These are phyloP conservation scores for Hydropsyche betteni DNA, from an alignment of 2,888 invertebrate species.

Conservation along the genomic window DNA sequence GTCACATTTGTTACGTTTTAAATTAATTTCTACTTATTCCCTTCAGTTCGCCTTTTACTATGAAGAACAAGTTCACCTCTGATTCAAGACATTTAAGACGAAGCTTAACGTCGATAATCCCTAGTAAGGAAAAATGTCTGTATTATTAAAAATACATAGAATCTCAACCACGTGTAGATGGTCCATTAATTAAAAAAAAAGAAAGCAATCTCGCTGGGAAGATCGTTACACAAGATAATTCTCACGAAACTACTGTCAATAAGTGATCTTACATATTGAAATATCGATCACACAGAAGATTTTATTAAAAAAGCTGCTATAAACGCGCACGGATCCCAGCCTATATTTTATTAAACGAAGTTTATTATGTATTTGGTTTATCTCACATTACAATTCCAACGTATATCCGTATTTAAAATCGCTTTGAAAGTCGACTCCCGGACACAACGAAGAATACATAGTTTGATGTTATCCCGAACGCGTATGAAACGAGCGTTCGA, in stretches of 20 bases:
- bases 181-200: constrained; percentile 28
- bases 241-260: constrained; percentile 14
- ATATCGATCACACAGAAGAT: constrained; percentile 4
- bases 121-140: background rate
- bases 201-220: constrained; percentile 22
- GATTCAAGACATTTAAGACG: background rate
- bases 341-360: background rate
- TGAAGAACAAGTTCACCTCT: constrained; percentile 22
- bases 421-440: constrained; percentile 3
- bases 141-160: constrained; percentile 18
- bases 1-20: constrained; percentile 50
- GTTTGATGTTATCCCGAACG: constrained; percentile 27
- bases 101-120: constrained; percentile 30
- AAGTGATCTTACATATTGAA: constrained; percentile 7
- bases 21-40: constrained; percentile 49
- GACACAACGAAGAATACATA: constrained; percentile 25
- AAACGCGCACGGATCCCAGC: too few species aligned
- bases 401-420: constrained; percentile 26
- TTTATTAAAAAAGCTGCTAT: background rate
- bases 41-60: constrained; percentile 43
- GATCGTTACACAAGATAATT: constrained; percentile 13
- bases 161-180: constrained; percentile 7
- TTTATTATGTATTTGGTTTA: constrained; percentile 31
- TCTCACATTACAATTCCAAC: constrained; percentile 21
- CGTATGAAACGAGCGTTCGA: constrained; percentile 27